Conservation (phyloP, 2,113 vertebrate species). For the Semicossyphus pulcher region DNA sequence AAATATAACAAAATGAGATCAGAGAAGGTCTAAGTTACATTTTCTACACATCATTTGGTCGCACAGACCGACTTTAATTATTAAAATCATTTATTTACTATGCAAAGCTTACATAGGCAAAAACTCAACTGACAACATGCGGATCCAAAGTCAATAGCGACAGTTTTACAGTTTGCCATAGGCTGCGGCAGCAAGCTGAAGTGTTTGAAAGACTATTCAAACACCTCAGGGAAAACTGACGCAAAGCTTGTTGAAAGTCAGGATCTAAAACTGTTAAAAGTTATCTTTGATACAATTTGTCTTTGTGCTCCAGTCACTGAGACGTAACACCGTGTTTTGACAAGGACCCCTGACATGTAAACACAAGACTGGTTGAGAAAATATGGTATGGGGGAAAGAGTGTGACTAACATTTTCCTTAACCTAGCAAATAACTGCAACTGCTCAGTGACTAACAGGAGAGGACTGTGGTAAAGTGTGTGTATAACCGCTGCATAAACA, state of each 20-base stretch:
- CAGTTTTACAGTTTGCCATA: neutral
- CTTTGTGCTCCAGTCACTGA: neutral
- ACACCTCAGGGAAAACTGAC: neutral
- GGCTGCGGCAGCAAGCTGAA: no score
- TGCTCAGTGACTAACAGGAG: neutral
- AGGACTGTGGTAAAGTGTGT: neutral
- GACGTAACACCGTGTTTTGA: neutral
- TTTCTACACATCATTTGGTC: no score
- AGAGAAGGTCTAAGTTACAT: neutral
- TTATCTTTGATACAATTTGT: neutral
- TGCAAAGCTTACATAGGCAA: no score
- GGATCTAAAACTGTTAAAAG: neutral
- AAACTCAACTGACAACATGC: neutral
- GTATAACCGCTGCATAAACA: neutral
- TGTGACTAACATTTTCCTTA: constrained; percentile 12
- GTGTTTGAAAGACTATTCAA: neutral
- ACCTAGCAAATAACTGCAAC: neutral
- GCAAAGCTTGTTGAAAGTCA: neutral
- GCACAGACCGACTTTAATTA: no score
- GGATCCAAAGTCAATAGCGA: neutral
- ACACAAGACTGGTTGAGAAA: neutral
- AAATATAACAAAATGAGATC: neutral
- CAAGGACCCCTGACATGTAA: neutral
- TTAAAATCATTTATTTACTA: no score
- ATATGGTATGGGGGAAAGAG: neutral